Percentiles rank a stretch among this genome's conserved stretches.
Evolutionary conservation across 2,888 invertebrate species (phyloP).

Genomic region (Dinocampus coccinellae): DNA sequence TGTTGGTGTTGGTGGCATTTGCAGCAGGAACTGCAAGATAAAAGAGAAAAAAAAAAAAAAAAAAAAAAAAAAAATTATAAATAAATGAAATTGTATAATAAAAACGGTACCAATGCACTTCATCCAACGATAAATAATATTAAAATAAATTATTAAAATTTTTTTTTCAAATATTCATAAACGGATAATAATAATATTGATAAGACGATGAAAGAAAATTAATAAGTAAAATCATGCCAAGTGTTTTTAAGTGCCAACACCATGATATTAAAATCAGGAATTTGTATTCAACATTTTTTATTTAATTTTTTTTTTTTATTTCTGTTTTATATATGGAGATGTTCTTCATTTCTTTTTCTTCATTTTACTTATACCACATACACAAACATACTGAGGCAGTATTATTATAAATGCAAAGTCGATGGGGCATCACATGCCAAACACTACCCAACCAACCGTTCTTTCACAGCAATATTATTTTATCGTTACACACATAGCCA

Average conservation of each 20-base stretch:
- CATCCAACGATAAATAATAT: neutral
- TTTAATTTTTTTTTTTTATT: too few relatives aligned
- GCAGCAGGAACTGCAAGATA: constrained; percentile 51
- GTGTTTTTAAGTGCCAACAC: constrained; percentile 28
- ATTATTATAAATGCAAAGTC: constrained; percentile 37
- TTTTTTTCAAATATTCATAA: too few relatives aligned
- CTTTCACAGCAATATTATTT: constrained; percentile 23
- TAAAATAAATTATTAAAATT: constrained; percentile 6
- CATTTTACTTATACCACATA: constrained; percentile 2
- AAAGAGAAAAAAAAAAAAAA: constrained; percentile 41
- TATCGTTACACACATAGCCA: constrained; percentile 2
- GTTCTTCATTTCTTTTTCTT: neutral
- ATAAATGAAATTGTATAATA: neutral
- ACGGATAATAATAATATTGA: constrained; percentile 13
- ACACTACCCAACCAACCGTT: constrained; percentile 22
- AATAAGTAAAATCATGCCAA: constrained; percentile 34
- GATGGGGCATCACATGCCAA: constrained; percentile 30
- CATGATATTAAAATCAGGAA: constrained; percentile 30
- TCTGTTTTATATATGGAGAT: neutral
- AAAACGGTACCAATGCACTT: neutral
- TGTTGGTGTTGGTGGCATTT: constrained; percentile 52
- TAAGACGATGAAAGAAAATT: constrained; percentile 18
- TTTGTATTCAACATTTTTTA: neutral
- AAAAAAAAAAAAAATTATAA: constrained; percentile 32
- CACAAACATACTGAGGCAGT: neutral